Conservation (phyloP, 2,113 vertebrate species). For the Hiodon alosoides region DNA sequence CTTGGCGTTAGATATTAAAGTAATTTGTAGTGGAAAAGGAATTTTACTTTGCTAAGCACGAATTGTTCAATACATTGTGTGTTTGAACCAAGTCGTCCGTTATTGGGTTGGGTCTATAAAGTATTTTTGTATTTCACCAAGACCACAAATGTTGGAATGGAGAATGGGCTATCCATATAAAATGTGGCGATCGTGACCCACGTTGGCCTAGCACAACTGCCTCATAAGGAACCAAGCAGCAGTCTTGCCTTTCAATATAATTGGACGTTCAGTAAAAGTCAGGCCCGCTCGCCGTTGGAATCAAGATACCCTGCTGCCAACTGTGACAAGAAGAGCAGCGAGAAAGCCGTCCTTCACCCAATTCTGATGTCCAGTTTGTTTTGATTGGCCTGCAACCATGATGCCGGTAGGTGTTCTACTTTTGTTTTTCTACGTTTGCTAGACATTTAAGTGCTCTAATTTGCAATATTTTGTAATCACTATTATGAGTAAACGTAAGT, state of each 20-base stretch:
- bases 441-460: too few species aligned
- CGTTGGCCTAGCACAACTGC: background rate
- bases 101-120: too few species aligned
- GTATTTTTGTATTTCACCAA: too few species aligned
- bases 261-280: background rate
- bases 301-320: background rate
- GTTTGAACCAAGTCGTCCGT: too few species aligned
- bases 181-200: background rate
- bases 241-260: background rate
- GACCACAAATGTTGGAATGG: background rate
- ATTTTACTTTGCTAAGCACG: too few species aligned
- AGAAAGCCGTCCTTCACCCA: slow-evolving; percentile 1
- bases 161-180: background rate
- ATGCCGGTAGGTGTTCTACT: slow-evolving; percentile 56
- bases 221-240: slow-evolving; percentile 6
- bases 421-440: background rate
- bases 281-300: background rate
- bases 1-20: too few species aligned
- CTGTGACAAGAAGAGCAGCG: background rate
- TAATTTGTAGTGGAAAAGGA: too few species aligned
- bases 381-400: slow-evolving; percentile 43
- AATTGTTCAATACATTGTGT: too few species aligned
- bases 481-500: too few species aligned
- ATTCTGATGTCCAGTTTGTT: background rate
- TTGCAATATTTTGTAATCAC: too few species aligned